phyloP scores from a whole-genome alignment of 2,888 invertebrate genomes.

The Sceliomorpha sp. region DNA sequence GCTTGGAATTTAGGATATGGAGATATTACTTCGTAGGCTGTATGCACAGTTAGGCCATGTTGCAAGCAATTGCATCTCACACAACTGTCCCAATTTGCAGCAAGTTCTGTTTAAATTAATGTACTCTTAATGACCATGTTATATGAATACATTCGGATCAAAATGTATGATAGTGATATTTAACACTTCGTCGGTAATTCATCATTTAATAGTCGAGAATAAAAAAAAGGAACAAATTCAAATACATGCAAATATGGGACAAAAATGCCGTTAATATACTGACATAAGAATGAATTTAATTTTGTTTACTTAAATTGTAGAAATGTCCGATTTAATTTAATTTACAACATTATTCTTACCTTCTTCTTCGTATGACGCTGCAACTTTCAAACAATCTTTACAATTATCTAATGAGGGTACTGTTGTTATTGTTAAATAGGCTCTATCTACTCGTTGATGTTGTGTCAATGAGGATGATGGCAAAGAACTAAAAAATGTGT shows the following conservation, averaged over 20 bases:
- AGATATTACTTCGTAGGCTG: slow-evolving; percentile 93
- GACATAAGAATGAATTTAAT: slow-evolving; percentile 7
- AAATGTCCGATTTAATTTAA: not conserved
- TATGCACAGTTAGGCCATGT: slow-evolving; percentile 95
- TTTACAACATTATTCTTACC: slow-evolving; percentile 68
- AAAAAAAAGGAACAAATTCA: too few relatives aligned
- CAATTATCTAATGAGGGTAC: slow-evolving; percentile 85
- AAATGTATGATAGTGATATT: too few relatives aligned
- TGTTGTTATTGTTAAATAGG: slow-evolving; percentile 86
- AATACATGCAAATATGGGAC: too few relatives aligned
- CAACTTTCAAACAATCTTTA: slow-evolving; percentile 82
- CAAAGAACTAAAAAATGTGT: slow-evolving; percentile 38
- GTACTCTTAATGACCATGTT: too few relatives aligned
- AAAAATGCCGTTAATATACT: too few relatives aligned
- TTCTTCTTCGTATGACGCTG: slow-evolving; percentile 81
- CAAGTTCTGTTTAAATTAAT: slow-evolving; percentile 76
- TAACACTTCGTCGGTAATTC: too few relatives aligned
- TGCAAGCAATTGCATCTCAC: slow-evolving; percentile 89
- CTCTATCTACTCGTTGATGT: slow-evolving; percentile 79
- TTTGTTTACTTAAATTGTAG: not conserved
- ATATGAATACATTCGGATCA: too few relatives aligned
- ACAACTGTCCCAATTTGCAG: slow-evolving; percentile 82
- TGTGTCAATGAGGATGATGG: slow-evolving; percentile 42
- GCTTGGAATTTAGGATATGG: slow-evolving; percentile 90
- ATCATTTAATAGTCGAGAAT: too few relatives aligned